Base-by-base conservation (phyloP, 2,113 vertebrate genomes). In the Sander vitreus region DNA sequence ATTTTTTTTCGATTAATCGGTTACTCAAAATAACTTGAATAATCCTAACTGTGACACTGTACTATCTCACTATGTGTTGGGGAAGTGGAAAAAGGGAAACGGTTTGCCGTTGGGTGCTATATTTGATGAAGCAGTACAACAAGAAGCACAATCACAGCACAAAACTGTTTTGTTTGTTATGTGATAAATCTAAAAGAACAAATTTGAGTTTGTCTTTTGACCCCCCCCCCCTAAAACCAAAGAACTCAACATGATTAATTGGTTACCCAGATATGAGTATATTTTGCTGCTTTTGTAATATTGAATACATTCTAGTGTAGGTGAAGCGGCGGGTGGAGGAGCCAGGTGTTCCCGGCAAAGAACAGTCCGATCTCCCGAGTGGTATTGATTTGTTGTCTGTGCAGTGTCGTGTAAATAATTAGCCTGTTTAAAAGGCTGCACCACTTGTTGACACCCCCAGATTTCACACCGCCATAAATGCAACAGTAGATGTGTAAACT, bases 311-410 rank as follows among this genome's bases (percentile, higher is more conserved):
- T 74, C 48, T 14, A 5, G 73, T 39, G 39, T 25, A 30, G 74
- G 39, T 21, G 4, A 23, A 43, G 51, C 4, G 2, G 57, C 25
- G 48, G 50, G 27, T 16, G 58, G 23, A 39, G 54, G 58, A 51
- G 39, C 36, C 39, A 1, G 39, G 3, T 43, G 21, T 36, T 51
- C 43, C 70, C 27, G 23, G 6, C 43, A 73, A 2, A 43, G 65
- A 64, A 2, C 73, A 45, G 30, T 25, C 48, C 71, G 60, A 27
- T 39, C 43, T 73, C 36, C 58, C 0, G 1, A 43, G 43, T 51
- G 39, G 64, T 83, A 91, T 89, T 16, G 89, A 91, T 75, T 19
- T 19, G 54, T 67, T 77, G 76, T 80, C 51, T 51, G 74, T 85
- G 80, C 70, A 23, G 62, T 80, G 60, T 3, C 30, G 73, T 68